These are phyloP conservation scores for Pipistrellus nathusii DNA, from an alignment of 2,797 vertebrate species.

Conservation along the genomic window DNA sequence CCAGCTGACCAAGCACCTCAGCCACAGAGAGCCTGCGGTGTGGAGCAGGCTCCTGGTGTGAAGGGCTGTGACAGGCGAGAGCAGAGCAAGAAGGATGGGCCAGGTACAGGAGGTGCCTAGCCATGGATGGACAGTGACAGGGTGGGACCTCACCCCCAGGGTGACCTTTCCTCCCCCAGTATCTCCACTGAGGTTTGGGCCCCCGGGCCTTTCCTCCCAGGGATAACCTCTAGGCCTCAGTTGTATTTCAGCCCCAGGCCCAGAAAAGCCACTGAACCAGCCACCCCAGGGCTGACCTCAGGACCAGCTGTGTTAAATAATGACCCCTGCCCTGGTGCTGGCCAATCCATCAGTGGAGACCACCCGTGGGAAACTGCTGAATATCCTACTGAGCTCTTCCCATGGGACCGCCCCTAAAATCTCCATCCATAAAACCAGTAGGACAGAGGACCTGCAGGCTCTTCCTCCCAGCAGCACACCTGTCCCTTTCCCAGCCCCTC, in stretches of 20 bases:
- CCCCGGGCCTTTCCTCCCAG: background rate
- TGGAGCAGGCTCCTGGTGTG: background rate
- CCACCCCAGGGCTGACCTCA: background rate
- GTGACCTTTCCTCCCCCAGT: background rate
- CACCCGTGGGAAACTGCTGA: background rate
- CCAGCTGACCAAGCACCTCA: background rate
- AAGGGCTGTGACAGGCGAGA: background rate
- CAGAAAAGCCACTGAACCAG: background rate
- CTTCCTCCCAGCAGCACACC: background rate
- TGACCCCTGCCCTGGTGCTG: background rate
- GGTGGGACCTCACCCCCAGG: background rate
- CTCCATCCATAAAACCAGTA: background rate
- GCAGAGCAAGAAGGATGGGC: background rate
- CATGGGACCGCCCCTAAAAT: background rate
- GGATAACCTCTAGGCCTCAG: background rate
- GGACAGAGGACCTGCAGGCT: too few relatives aligned
- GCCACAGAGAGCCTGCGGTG: fast-evolving
- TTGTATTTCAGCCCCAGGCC: too few relatives aligned
- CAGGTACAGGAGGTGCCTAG: background rate
- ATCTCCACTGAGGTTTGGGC: background rate
- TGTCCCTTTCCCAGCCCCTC: background rate
- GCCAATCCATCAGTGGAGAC: background rate
- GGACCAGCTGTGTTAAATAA: background rate
- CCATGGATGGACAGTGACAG: background rate
- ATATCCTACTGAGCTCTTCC: background rate